Conservation (phyloP, 2,888 invertebrate species). For the Dicranocentrus wangi region DNA sequence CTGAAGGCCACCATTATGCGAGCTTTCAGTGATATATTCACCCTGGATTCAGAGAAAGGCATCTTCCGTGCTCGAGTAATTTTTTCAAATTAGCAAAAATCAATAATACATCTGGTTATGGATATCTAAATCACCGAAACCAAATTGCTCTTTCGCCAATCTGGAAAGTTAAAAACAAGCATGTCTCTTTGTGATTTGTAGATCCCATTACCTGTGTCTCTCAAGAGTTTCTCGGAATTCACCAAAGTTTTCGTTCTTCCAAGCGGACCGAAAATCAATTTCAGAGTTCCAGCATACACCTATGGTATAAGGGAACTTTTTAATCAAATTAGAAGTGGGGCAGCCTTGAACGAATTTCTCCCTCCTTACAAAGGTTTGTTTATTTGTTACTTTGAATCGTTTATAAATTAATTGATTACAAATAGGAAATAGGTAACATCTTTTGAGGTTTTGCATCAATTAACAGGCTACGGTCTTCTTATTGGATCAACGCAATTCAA, state of each 20-base stretch:
- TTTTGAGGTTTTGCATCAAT: too few species aligned
- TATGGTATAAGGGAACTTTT: conserved; percentile 66
- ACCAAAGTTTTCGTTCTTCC: conserved; percentile 75
- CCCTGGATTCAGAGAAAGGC: conserved; percentile 74
- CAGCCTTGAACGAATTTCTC: conserved; percentile 77
- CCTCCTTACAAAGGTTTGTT: conserved; percentile 81
- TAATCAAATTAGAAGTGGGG: conserved; percentile 65
- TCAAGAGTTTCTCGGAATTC: conserved; percentile 78
- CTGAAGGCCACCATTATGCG: conserved; percentile 78
- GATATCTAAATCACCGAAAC: too few species aligned
- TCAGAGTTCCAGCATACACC: conserved; percentile 60
- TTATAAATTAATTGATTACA: neutral
- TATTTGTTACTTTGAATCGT: neutral
- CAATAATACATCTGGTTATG: too few species aligned
- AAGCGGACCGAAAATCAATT: conserved; percentile 78
- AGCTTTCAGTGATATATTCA: conserved; percentile 75
- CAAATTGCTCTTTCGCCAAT: too few species aligned
- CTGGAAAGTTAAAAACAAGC: too few species aligned
- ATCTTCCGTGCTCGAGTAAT: conserved; percentile 74
- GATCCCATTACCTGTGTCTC: conserved; percentile 75
- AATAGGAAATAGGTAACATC: neutral
- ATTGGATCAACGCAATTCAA: conserved; percentile 89
- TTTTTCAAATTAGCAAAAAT: neutral
- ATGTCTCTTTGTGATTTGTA: conserved; percentile 48
- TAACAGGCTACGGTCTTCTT: conserved; percentile 81